phyloP scores from a whole-genome alignment of 2,113 vertebrate species.

The Aegithalos caudatus region DNA sequence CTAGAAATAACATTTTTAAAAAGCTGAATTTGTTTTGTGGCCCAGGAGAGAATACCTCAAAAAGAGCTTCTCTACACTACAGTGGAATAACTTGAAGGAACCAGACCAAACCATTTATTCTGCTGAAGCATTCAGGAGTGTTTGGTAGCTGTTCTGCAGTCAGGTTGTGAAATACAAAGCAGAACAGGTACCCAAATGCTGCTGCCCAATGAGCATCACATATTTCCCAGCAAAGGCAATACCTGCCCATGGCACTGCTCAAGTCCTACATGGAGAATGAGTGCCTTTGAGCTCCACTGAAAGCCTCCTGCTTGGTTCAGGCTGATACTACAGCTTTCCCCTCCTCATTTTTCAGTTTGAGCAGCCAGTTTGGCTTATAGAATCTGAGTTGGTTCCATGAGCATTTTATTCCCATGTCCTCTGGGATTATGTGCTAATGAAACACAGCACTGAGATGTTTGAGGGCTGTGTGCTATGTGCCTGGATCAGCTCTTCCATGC shows the following conservation, averaged over 20 bases:
- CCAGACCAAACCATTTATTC: not conserved
- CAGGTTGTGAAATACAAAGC: not conserved
- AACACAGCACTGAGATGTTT: not conserved
- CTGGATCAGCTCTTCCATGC: slow-evolving; percentile 4
- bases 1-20: not conserved
- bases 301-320: not conserved
- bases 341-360: not conserved
- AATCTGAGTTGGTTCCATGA: not conserved
- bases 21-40: not conserved
- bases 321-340: not conserved
- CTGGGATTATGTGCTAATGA: slow-evolving; percentile 43
- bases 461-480: not conserved
- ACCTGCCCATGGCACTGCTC: not conserved
- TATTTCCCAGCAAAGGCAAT: not conserved
- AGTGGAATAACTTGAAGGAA: not conserved
- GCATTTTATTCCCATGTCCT: not conserved
- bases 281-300: not conserved
- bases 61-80: not conserved
- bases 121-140: not conserved
- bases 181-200: not conserved
- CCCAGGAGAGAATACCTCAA: not conserved
- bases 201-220: not conserved
- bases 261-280: not conserved
- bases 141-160: not conserved
- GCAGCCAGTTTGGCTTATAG: not conserved